phyloP scores from a whole-genome alignment of 1,140 invertebrate species.

The Aleiodes sp. region DNA sequence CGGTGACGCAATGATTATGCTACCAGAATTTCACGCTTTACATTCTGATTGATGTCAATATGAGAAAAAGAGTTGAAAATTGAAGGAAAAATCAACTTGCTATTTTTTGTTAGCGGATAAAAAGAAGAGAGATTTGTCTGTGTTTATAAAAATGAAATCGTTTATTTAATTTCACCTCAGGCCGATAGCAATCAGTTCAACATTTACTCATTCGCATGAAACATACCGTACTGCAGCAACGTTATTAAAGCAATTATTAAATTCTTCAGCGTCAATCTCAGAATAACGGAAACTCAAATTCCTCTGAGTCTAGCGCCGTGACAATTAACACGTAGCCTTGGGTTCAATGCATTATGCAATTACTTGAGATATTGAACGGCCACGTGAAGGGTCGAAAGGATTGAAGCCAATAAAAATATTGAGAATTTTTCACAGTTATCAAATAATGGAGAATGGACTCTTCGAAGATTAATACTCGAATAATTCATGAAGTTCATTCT shows the following conservation, averaged over 20 bases:
- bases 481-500: too few species aligned
- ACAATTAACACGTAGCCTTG: neutral
- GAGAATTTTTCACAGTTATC: too few species aligned
- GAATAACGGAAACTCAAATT: constrained; percentile 2
- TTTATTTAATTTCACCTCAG: neutral
- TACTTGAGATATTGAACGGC: neutral
- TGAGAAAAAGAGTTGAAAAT: neutral
- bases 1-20: constrained; percentile 16
- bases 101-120: neutral
- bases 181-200: too few species aligned
- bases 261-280: too few species aligned
- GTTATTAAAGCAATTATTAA: too few species aligned
- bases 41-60: too few species aligned
- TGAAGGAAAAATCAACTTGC: neutral
- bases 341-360: neutral
- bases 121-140: neutral
- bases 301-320: neutral
- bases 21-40: neutral
- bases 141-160: too few species aligned
- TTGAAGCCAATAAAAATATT: neutral
- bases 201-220: too few species aligned
- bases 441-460: too few species aligned
- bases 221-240: too few species aligned
- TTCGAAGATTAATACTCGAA: too few species aligned
- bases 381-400: neutral